phyloP scores from a whole-genome alignment of 1,140 invertebrate genomes.

The Potamilus streckersoni region DNA sequence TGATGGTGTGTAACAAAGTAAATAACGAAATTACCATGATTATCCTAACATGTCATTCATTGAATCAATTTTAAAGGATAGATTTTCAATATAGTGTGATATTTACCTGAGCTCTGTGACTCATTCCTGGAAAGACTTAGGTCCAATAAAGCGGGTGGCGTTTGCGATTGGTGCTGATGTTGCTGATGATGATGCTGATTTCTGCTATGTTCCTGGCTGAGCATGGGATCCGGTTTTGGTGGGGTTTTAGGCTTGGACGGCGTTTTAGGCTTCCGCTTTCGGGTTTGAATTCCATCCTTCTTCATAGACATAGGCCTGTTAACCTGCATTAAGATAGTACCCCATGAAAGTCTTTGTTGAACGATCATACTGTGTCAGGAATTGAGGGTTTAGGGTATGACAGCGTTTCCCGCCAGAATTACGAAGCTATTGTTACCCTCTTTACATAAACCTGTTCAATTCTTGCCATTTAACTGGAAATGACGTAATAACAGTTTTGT shows the following conservation, averaged over 20 bases:
- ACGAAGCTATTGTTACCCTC: too few species aligned
- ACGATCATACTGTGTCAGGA: background rate
- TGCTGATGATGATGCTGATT: conserved; percentile 13
- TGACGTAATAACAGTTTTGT: too few species aligned
- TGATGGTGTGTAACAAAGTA: too few species aligned
- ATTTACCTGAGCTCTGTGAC: too few species aligned
- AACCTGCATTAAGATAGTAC: conserved; percentile 56
- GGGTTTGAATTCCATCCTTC: conserved; percentile 96
- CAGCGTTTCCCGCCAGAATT: too few species aligned
- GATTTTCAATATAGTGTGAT: too few species aligned
- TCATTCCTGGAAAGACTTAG: conserved; percentile 7
- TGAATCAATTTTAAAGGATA: too few species aligned
- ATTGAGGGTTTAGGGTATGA: too few species aligned
- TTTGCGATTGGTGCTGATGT: conserved; percentile 15
- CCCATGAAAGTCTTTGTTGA: background rate
- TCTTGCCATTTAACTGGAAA: too few species aligned
- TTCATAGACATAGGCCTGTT: conserved; percentile 91
- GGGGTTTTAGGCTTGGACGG: conserved; percentile 15
- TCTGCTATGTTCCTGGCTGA: conserved; percentile 6
- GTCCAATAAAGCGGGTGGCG: conserved; percentile 23
- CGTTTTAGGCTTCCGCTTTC: conserved; percentile 82
- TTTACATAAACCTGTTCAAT: too few species aligned
- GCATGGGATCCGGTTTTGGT: conserved; percentile 7
- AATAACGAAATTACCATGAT: too few species aligned
- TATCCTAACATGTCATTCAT: too few species aligned